Evolutionary conservation across 2,888 invertebrate species (phyloP), one percentile per base, ranked within the genome.

Genomic region (Perdita meconis): DNA sequence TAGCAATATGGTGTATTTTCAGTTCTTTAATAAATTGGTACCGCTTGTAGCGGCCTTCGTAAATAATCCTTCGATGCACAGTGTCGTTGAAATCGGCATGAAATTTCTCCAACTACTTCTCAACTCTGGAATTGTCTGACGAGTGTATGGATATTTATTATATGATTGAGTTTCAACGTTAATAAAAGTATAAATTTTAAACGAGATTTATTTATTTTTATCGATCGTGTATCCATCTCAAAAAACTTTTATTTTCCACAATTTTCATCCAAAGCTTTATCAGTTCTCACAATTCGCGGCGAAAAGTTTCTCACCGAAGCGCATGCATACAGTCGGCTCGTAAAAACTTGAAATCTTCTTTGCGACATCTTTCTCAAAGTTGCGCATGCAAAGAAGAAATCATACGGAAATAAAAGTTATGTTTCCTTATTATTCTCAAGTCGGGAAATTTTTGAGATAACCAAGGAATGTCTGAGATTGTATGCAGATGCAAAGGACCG

Each of bases 321-420:
- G 38, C 26, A 38, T 16, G 67, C 40, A 59, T 6, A 30, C 22
- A 12, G 38, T 16, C 50, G n/a, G n/a, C 36, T 22, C 19, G 59
- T 16, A 51, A 51, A 36, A 53, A 42, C 38, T 68, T 60, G 19
- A 16, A 60, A 40, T 53, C 60, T 42, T 30, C 38, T 57, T 51
- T 30, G 40, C 40, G 50, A 51, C 19, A 8, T 38, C 12, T 16
- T 51, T 67, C 26, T 50, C 2, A 12, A 59, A 67, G 6, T 59
- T 34, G 38, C 8, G 19, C 40, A 8, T 50, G 13, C n/a, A 19
- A 44, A 3, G 19, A 38, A 42, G 38, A 57, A 57, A 67, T 40
- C 40, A 38, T 13, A 24, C 13, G 6, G 24, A 22, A 30, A n/a
- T 30, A 26, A 53, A n/a, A 12, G n/a, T 42, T 65, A 10, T 1